These are phyloP conservation scores for Alauda arvensis DNA, from an alignment of 2,797 vertebrate genomes.

Conservation along the genomic window DNA sequence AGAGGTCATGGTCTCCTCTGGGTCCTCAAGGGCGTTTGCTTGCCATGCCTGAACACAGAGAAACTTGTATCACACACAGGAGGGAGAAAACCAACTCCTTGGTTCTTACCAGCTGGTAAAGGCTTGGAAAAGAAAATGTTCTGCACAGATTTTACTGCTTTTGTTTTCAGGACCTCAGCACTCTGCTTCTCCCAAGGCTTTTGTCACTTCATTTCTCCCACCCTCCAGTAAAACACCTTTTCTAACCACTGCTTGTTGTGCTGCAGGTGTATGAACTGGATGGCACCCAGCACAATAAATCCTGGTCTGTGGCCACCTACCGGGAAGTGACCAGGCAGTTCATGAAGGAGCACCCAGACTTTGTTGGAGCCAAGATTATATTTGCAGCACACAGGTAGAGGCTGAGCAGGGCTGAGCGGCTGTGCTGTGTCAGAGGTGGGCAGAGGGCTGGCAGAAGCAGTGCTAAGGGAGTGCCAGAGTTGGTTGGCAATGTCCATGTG, in stretches of 20 bases:
- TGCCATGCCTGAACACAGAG: not conserved
- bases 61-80: not conserved
- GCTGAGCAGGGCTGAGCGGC: accelerated
- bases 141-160: not conserved
- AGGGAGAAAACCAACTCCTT: not conserved
- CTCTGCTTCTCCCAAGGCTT: not conserved
- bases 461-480: not conserved
- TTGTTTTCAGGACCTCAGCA: not conserved
- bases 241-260: not conserved
- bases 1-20: slow-evolving; percentile 4
- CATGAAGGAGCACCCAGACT: slow-evolving; percentile 77
- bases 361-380: slow-evolving; percentile 83
- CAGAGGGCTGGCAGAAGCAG: not conserved
- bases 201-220: not conserved
- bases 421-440: accelerated
- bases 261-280: slow-evolving; percentile 86
- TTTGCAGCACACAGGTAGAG: slow-evolving; percentile 78
- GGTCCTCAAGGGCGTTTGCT: not conserved
- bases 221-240: not conserved
- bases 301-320: slow-evolving; percentile 80
- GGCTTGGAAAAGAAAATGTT: not conserved
- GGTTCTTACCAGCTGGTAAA: not conserved
- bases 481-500: accelerated
- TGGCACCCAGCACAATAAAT: slow-evolving; percentile 71
- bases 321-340: slow-evolving; percentile 75